phyloP scores from a whole-genome alignment of 2,113 vertebrate genomes.

The Symphodus melops region DNA sequence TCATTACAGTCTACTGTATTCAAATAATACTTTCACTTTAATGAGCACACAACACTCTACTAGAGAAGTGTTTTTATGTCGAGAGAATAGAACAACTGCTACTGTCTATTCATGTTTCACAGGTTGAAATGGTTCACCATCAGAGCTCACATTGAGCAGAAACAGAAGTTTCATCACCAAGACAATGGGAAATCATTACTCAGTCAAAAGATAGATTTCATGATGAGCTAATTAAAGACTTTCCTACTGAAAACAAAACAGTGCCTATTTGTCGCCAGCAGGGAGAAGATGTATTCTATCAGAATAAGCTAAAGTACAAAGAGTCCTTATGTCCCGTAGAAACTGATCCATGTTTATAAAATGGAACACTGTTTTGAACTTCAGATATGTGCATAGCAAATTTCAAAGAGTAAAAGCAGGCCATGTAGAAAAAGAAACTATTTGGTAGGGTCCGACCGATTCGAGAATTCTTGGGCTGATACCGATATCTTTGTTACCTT shows the following conservation, averaged over 20 bases:
- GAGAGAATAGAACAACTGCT: not conserved
- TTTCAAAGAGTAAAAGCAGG: not conserved
- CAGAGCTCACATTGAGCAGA: not conserved
- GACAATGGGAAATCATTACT: not conserved
- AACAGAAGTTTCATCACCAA: not conserved
- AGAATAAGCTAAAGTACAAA: not conserved
- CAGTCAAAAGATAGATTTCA: not conserved
- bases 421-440: not conserved
- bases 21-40: not conserved
- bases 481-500: too few species aligned
- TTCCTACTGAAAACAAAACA: not conserved
- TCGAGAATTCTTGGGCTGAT: too few species aligned
- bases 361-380: too few species aligned
- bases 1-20: not conserved
- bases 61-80: not conserved
- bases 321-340: not conserved
- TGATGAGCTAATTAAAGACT: not conserved
- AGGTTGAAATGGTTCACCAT: not conserved
- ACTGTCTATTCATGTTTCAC: not conserved
- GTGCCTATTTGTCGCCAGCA: constrained; percentile 47
- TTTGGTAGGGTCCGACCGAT: too few species aligned
- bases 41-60: not conserved
- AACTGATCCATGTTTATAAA: not conserved
- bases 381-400: not conserved
- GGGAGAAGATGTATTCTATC: constrained; percentile 32